These are phyloP conservation scores for Ptiloglossa arizonensis DNA, from an alignment of 1,140 invertebrate genomes.

Conservation along the genomic window DNA sequence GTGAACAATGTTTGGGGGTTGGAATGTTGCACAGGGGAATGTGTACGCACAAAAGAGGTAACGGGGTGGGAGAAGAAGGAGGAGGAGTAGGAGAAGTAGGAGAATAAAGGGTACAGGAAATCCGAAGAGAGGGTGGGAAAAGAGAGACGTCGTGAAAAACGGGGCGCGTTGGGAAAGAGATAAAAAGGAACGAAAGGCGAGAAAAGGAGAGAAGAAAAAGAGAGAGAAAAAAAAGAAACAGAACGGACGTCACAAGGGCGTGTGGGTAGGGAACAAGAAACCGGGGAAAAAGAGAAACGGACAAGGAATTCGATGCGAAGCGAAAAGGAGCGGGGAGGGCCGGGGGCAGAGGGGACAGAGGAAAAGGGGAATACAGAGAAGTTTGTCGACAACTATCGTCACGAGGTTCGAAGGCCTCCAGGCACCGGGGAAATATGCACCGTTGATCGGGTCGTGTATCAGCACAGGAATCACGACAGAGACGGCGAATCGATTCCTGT, in stretches of 20 bases:
- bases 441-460: constrained; percentile 42
- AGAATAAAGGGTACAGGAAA: background rate
- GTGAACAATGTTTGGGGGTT: constrained; percentile 30
- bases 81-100: too few relatives aligned
- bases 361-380: constrained; percentile 17
- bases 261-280: too few relatives aligned
- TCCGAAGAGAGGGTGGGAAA: background rate
- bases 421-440: constrained; percentile 52
- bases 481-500: constrained; percentile 39
- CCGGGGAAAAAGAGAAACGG: too few relatives aligned
- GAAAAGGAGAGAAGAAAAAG: background rate
- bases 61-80: too few relatives aligned
- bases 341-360: background rate
- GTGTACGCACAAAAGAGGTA: constrained; percentile 11
- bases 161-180: too few relatives aligned
- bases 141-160: background rate
- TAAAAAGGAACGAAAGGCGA: background rate
- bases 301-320: background rate
- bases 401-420: constrained; percentile 16
- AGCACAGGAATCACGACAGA: constrained; percentile 35
- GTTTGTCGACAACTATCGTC: constrained; percentile 46
- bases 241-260: too few relatives aligned
- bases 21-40: background rate
- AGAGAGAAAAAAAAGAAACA: background rate
- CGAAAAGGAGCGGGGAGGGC: background rate